phyloP scores from a whole-genome alignment of 2,888 invertebrate genomes.

The Erebia aethiops region DNA sequence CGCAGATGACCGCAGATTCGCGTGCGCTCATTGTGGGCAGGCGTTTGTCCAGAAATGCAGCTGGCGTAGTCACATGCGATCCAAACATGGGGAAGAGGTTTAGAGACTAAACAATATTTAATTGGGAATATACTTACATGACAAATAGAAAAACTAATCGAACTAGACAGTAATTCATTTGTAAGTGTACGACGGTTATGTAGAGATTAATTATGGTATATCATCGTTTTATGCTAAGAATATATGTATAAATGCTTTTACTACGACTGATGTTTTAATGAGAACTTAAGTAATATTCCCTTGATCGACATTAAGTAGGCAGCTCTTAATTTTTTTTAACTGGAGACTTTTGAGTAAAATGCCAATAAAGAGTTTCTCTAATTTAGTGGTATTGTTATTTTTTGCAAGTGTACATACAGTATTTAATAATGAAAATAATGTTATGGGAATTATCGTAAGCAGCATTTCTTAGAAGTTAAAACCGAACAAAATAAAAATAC shows the following conservation, averaged over 20 bases:
- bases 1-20: constrained; percentile 51
- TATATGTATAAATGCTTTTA: constrained; percentile 7
- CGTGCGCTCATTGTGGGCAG: constrained; percentile 52
- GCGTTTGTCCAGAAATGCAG: constrained; percentile 60
- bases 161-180: not conserved
- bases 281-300: not conserved
- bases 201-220: not conserved
- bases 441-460: too few relatives aligned
- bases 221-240: not conserved
- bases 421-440: too few relatives aligned
- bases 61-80: constrained; percentile 66
- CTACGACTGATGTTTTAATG: not conserved
- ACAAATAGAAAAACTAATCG: not conserved
- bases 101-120: constrained; percentile 14
- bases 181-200: not conserved
- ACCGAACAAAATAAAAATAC: too few relatives aligned
- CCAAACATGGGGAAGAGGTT: constrained; percentile 49
- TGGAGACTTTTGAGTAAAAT: too few relatives aligned
- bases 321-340: too few relatives aligned
- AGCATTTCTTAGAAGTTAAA: too few relatives aligned
- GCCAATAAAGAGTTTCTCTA: too few relatives aligned
- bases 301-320: not conserved
- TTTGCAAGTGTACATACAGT: too few relatives aligned
- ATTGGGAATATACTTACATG: not conserved
- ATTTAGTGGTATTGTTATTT: too few relatives aligned